Conservation (phyloP, 2,797 vertebrate species). For the Gouania willdenowi region DNA sequence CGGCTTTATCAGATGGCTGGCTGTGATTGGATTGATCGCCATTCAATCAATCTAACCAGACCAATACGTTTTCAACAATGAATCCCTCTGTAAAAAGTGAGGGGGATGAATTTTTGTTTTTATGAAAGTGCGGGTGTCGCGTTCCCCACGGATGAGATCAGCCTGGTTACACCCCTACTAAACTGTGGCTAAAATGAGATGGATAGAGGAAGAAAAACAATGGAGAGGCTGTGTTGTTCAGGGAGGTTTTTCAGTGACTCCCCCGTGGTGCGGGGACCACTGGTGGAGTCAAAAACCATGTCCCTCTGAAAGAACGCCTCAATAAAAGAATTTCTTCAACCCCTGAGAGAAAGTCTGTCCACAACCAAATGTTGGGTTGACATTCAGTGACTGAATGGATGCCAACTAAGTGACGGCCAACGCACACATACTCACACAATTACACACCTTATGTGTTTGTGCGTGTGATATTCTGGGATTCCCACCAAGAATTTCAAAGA, state of each 20-base stretch:
- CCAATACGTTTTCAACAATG: no score
- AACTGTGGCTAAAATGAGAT: neutral
- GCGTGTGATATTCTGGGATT: slow-evolving; percentile 42
- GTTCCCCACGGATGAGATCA: slow-evolving; percentile 8
- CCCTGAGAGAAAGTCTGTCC: slow-evolving; percentile 46
- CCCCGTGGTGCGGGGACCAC: slow-evolving; percentile 4
- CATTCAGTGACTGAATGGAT: slow-evolving; percentile 41
- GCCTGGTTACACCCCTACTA: no score
- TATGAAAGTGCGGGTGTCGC: no score
- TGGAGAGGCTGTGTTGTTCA: slow-evolving; percentile 5
- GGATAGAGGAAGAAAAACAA: slow-evolving; percentile 33
- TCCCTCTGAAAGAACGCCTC: slow-evolving; percentile 23
- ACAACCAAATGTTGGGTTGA: slow-evolving; percentile 53
- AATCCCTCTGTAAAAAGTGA: no score
- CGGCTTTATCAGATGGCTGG: no score
- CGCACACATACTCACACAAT: neutral
- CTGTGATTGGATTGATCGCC: no score
- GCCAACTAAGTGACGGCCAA: slow-evolving; percentile 28
- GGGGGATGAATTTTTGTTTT: no score
- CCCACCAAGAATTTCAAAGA: slow-evolving; percentile 69
- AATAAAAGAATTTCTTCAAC: slow-evolving; percentile 36
- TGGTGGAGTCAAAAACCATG: slow-evolving; percentile 9
- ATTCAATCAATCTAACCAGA: no score
- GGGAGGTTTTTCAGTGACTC: slow-evolving; percentile 22
- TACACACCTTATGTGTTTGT: slow-evolving; percentile 21